Percentiles rank a stretch among this genome's conserved stretches.
Conservation (phyloP, 2,888 invertebrate genomes). For the Zaprionus obscuricornis region DNA sequence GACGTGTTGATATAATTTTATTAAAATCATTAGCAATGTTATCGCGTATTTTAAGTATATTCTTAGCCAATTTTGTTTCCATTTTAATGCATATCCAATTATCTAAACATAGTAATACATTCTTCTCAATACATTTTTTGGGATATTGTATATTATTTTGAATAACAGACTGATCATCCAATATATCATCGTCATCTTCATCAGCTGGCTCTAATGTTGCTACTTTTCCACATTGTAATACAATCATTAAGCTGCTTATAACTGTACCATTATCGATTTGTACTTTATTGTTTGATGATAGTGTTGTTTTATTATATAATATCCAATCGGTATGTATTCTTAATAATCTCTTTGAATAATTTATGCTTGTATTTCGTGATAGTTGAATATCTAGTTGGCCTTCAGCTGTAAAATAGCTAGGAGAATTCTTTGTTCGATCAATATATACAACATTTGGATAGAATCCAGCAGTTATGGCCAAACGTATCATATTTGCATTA, state of each 20-base stretch:
- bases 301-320: conserved; percentile 93
- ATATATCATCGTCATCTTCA: too few relatives aligned
- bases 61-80: neutral
- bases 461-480: conserved; percentile 93
- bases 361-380: conserved; percentile 86
- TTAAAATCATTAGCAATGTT: neutral
- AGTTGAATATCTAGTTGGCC: conserved; percentile 85
- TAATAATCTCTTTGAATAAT: conserved; percentile 81
- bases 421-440: conserved; percentile 85
- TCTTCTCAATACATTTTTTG: too few relatives aligned
- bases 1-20: neutral
- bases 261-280: conserved; percentile 91
- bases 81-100: neutral
- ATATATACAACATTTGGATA: conserved; percentile 94
- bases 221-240: conserved; percentile 85
- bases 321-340: conserved; percentile 96
- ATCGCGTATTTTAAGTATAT: neutral
- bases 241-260: conserved; percentile 91
- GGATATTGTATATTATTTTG: too few relatives aligned
- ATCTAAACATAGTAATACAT: neutral
- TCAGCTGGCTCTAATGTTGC: conserved; percentile 28
- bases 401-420: conserved; percentile 86
- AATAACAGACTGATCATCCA: too few relatives aligned
- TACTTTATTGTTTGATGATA: conserved; percentile 86
- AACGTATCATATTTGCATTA: conserved; percentile 94